A percentile compares a stretch with the other conserved stretches of the same genome.
Conservation (phyloP, 2,888 invertebrate genomes). For the Microctonus hyperodae region DNA sequence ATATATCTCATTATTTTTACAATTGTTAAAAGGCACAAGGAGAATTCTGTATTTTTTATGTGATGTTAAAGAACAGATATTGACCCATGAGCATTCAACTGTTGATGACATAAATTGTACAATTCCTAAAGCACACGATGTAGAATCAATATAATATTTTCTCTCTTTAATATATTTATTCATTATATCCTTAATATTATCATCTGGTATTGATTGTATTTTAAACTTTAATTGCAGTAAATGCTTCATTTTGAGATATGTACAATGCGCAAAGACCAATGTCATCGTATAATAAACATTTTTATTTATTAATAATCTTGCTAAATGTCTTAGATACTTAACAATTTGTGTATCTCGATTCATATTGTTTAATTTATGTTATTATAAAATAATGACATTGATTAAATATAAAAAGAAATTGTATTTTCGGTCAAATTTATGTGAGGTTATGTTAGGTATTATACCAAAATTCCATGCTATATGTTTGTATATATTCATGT, state of each 20-base stretch:
- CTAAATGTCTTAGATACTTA: constrained; percentile 28
- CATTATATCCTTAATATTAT: constrained; percentile 38
- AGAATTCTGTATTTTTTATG: constrained; percentile 51
- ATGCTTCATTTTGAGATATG: constrained; percentile 38
- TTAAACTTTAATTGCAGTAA: constrained; percentile 38
- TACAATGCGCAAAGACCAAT: constrained; percentile 46
- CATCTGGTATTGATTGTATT: constrained; percentile 41
- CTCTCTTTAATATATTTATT: constrained; percentile 31
- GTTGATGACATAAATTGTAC: constrained; percentile 21
- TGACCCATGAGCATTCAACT: constrained; percentile 38
- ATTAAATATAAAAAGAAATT: neutral
- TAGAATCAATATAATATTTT: constrained; percentile 42
- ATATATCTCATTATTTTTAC: constrained; percentile 40
- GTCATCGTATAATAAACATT: constrained; percentile 45
- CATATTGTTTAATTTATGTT: neutral
- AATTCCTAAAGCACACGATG: constrained; percentile 47
- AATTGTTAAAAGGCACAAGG: constrained; percentile 39
- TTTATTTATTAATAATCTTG: constrained; percentile 37
- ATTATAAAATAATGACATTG: neutral
- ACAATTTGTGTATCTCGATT: neutral
- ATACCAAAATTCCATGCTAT: neutral
- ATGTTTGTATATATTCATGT: neutral
- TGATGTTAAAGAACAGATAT: constrained; percentile 46
- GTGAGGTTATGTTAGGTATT: neutral
- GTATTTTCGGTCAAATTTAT: neutral